Conservation (phyloP, 37 sponge, comb jelly and placozoan genomes). For the Ephydatia muelleri region DNA sequence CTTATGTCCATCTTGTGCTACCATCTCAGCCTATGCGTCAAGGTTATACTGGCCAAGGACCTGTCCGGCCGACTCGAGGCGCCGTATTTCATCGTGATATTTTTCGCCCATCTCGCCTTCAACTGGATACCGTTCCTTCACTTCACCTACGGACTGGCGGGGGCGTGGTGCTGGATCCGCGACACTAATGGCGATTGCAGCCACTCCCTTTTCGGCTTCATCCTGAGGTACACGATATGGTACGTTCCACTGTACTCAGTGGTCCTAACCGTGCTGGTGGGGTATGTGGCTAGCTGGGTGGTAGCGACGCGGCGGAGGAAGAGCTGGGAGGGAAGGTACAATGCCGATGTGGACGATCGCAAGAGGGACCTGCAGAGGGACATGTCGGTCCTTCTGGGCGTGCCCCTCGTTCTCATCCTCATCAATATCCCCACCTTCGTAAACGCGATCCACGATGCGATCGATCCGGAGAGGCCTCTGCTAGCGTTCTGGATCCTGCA, state of each 20-base stretch:
- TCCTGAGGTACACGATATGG: conserved; percentile 41
- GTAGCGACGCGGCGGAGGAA: neutral
- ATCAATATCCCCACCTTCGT: no score
- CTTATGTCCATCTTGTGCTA: conserved; percentile 32
- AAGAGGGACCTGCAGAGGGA: no score
- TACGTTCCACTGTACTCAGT: conserved; percentile 52
- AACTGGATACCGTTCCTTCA: conserved; percentile 63
- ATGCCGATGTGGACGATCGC: neutral
- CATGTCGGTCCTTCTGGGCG: no score
- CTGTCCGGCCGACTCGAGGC: neutral
- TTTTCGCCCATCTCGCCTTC: conserved; percentile 35
- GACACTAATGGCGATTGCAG: conserved; percentile 7
- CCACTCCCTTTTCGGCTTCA: neutral
- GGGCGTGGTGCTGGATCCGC: conserved; percentile 79
- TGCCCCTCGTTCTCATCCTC: no score
- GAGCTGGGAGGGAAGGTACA: conserved; percentile 2
- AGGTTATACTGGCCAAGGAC: conserved; percentile 5
- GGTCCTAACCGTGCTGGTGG: conserved; percentile 13
- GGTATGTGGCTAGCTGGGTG: conserved; percentile 16
- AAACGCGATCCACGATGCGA: no score
- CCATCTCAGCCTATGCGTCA: conserved; percentile 28
- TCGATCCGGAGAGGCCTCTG: no score
- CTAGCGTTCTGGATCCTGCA: no score
- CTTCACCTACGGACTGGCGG: conserved; percentile 57
- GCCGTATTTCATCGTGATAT: conserved; percentile 26